These are phyloP conservation scores for Sebastes fasciatus DNA, from an alignment of 2,113 vertebrate genomes.

Conservation along the genomic window DNA sequence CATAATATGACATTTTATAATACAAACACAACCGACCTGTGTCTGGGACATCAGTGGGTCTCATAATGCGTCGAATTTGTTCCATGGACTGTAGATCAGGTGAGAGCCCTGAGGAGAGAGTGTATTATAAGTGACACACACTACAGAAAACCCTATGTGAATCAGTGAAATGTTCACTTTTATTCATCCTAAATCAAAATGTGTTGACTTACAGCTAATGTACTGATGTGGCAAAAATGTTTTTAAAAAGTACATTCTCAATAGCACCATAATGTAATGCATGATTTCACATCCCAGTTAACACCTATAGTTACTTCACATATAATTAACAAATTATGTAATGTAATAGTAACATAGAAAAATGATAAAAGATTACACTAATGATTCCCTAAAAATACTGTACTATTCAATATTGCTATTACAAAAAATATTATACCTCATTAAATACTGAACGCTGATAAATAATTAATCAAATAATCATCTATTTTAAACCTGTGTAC, in stretches of 20 bases:
- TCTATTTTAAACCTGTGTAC: not conserved
- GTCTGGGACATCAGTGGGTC: conserved; percentile 96
- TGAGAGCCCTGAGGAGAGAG: conserved; percentile 86
- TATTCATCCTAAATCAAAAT: no score
- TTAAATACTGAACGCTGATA: not conserved
- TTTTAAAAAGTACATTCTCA: not conserved
- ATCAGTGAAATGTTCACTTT: not conserved
- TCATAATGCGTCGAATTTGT: conserved; percentile 96
- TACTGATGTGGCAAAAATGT: not conserved
- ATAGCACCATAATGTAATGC: not conserved
- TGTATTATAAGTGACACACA: not conserved
- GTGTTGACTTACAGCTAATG: not conserved
- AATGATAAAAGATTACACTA: not conserved
- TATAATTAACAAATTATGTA: not conserved
- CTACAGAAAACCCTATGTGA: not conserved
- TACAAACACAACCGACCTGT: conserved; percentile 84
- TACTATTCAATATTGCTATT: not conserved
- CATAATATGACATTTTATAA: not conserved
- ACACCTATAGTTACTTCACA: not conserved
- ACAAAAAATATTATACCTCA: not conserved
- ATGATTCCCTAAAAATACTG: not conserved
- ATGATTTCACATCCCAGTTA: not conserved
- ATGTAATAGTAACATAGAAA: not conserved
- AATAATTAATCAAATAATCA: not conserved
- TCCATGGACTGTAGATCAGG: conserved; percentile 97